These are phyloP conservation scores for Melanchra persicariae DNA, from an alignment of 2,888 invertebrate species.

Conservation along the genomic window DNA sequence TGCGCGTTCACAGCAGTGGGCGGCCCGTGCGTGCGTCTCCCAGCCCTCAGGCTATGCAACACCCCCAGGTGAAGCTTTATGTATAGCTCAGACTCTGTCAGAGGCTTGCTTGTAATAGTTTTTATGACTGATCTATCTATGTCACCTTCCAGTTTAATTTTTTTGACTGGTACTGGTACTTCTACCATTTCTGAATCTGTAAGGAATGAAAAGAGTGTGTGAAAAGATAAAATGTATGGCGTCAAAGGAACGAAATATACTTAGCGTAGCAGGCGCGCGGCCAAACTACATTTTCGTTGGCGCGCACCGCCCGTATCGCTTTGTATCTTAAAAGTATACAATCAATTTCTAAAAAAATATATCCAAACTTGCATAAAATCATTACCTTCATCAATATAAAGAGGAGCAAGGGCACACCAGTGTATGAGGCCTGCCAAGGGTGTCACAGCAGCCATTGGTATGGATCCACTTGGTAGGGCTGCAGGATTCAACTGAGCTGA, in stretches of 20 bases:
- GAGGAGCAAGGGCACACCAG: constrained; percentile 94
- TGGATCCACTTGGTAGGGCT: constrained; percentile 94
- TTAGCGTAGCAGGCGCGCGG: too few species aligned
- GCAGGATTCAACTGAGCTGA: constrained; percentile 92
- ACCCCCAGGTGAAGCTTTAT: constrained; percentile 93
- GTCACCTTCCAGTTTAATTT: constrained; percentile 84
- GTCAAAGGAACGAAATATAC: too few species aligned
- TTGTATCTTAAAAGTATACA: too few species aligned
- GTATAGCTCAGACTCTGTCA: constrained; percentile 88
- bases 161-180: constrained; percentile 79
- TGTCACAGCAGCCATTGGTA: constrained; percentile 96
- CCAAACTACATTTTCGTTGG: too few species aligned
- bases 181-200: constrained; percentile 85
- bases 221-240: too few species aligned
- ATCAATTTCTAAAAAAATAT: neutral
- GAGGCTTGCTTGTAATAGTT: constrained; percentile 69
- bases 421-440: constrained; percentile 95
- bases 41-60: constrained; percentile 92
- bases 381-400: constrained; percentile 83
- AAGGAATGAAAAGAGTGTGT: constrained; percentile 30
- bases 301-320: too few species aligned
- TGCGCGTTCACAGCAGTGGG: constrained; percentile 92
- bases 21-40: constrained; percentile 84
- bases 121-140: constrained; percentile 74
- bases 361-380: neutral